phyloP scores from a whole-genome alignment of 2,797 vertebrate species.

The Tachyglossus aculeatus region DNA sequence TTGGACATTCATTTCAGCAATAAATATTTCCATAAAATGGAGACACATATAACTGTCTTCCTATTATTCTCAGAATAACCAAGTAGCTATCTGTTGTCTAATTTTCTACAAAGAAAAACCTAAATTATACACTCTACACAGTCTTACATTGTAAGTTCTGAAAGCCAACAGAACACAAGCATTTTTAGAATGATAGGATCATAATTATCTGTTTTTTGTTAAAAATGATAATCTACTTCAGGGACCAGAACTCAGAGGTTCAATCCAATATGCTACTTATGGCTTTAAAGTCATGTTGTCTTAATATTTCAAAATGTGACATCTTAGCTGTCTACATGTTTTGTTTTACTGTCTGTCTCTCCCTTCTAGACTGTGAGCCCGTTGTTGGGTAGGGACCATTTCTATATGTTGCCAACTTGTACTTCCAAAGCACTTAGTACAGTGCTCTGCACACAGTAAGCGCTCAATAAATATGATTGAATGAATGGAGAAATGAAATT shows the following conservation, averaged over 20 bases:
- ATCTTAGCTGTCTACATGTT: too few relatives aligned
- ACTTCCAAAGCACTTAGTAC: too few relatives aligned
- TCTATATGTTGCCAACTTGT: too few relatives aligned
- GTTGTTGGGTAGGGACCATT: too few relatives aligned
- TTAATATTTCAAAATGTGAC: too few relatives aligned
- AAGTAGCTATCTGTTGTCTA: not conserved
- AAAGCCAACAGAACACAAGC: not conserved
- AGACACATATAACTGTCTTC: not conserved
- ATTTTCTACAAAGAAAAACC: not conserved
- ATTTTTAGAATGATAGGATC: fast-evolving
- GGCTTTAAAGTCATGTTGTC: too few relatives aligned
- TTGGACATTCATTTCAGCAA: constrained; percentile 17
- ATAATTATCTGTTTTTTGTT: fast-evolving
- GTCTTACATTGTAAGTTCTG: not conserved
- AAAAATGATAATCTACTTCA: not conserved
- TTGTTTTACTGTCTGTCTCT: too few relatives aligned
- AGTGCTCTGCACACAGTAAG: too few relatives aligned
- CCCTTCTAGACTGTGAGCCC: too few relatives aligned
- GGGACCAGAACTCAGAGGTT: fast-evolving
- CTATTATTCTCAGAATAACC: not conserved
- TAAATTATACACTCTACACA: not conserved
- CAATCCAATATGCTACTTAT: too few relatives aligned
- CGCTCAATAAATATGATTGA: too few relatives aligned
- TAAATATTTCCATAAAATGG: constrained; percentile 16
- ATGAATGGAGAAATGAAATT: too few relatives aligned